Conservation (phyloP, 1,140 invertebrate genomes). For the Tachypleus tridentatus region DNA sequence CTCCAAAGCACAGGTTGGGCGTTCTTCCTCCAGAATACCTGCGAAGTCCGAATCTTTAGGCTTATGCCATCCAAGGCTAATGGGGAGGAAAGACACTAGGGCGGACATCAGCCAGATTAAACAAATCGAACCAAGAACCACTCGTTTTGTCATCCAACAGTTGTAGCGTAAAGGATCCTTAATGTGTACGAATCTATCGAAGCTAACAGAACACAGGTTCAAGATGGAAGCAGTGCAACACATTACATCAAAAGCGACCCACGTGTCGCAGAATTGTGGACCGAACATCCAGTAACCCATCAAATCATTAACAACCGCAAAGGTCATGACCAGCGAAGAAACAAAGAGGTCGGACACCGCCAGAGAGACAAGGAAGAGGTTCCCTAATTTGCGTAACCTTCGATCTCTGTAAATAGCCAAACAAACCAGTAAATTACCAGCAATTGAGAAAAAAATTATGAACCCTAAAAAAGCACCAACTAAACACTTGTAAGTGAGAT, state of each 20-base stretch:
- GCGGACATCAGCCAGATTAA: slow-evolving; percentile 82
- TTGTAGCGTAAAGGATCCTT: slow-evolving; percentile 75
- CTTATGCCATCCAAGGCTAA: slow-evolving; percentile 76
- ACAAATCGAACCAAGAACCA: slow-evolving; percentile 68
- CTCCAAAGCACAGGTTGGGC: slow-evolving; percentile 72
- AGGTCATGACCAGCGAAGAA: slow-evolving; percentile 86
- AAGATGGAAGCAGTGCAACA: slow-evolving; percentile 95
- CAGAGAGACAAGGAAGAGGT: slow-evolving; percentile 86
- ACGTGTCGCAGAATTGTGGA: slow-evolving; percentile 89
- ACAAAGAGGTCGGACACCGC: slow-evolving; percentile 92
- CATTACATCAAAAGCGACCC: slow-evolving; percentile 98
- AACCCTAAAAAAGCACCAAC: slow-evolving; percentile 71
- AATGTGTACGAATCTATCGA: slow-evolving; percentile 94
- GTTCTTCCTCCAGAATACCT: slow-evolving; percentile 26
- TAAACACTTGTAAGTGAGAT: slow-evolving; percentile 11
- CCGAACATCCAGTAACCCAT: slow-evolving; percentile 92
- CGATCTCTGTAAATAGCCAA: slow-evolving; percentile 91
- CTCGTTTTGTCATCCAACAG: slow-evolving; percentile 76
- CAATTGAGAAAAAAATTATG: slow-evolving; percentile 82
- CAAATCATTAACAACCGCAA: slow-evolving; percentile 74
- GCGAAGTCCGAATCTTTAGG: slow-evolving; percentile 39
- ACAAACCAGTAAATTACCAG: slow-evolving; percentile 88
- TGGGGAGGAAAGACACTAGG: slow-evolving; percentile 88
- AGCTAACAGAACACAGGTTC: slow-evolving; percentile 92
- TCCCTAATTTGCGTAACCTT: slow-evolving; percentile 77